A percentile compares a stretch with the other conserved stretches of the same genome.
Evolutionary conservation across 2,113 vertebrate genomes (phyloP).

Genomic region (Anthoscopus minutus): DNA sequence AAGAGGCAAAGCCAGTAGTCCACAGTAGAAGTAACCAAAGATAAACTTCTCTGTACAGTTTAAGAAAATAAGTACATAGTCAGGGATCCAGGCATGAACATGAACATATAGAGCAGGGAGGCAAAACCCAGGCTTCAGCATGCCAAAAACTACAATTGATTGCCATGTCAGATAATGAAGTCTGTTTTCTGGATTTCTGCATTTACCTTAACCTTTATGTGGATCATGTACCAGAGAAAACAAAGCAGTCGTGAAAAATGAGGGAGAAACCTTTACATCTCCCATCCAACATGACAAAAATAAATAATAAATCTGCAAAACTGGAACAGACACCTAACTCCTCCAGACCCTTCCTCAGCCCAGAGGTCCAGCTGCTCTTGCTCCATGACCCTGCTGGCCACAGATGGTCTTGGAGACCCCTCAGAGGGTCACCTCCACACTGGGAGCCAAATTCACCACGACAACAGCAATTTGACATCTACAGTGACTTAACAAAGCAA

Average conservation of each 20-base stretch:
- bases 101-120: neutral
- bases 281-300: neutral
- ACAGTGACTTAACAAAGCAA: neutral
- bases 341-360: neutral
- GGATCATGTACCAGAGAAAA: neutral
- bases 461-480: neutral
- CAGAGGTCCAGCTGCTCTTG: neutral
- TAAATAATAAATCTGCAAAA: neutral
- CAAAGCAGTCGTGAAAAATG: neutral
- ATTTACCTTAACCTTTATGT: neutral
- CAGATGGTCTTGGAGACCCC: neutral
- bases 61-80: neutral
- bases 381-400: neutral
- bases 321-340: neutral
- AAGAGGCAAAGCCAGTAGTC: constrained; percentile 37
- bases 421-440: neutral
- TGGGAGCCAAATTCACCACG: neutral
- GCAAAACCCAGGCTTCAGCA: neutral
- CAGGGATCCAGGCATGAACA: neutral
- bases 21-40: constrained; percentile 2
- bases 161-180: neutral
- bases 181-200: neutral
- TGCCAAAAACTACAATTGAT: neutral
- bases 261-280: neutral
- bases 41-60: neutral